These are phyloP conservation scores for Acronicta aceris DNA, from an alignment of 2,888 invertebrate genomes.

Conservation along the genomic window DNA sequence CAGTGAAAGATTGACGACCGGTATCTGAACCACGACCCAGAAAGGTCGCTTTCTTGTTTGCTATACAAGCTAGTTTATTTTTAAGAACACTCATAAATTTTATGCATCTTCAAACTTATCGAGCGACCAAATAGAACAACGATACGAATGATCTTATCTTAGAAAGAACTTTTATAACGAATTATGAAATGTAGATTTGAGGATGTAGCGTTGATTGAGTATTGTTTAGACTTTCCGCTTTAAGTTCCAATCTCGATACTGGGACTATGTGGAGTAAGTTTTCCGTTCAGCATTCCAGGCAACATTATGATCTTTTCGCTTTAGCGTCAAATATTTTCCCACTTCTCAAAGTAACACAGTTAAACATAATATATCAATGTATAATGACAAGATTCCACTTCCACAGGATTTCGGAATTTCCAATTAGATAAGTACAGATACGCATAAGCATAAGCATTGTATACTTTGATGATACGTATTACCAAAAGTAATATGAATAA, in stretches of 20 bases:
- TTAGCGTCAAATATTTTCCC: no score
- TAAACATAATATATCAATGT: not conserved
- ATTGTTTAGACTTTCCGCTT: constrained; percentile 33
- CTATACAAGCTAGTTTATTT: constrained; percentile 32
- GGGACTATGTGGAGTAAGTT: no score
- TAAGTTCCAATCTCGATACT: constrained; percentile 12
- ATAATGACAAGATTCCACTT: no score
- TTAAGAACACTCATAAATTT: constrained; percentile 49
- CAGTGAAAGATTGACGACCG: constrained; percentile 62
- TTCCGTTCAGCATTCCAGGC: constrained; percentile 8
- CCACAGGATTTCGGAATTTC: no score
- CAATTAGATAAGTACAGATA: no score
- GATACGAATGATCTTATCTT: not conserved
- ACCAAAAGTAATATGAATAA: no score
- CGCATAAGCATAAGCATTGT: no score
- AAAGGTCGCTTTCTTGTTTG: constrained; percentile 67
- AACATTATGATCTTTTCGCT: constrained; percentile 10
- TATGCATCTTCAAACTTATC: constrained; percentile 34
- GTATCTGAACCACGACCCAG: constrained; percentile 64
- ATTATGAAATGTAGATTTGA: constrained; percentile 45
- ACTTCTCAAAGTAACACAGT: constrained; percentile 8
- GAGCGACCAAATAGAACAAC: constrained; percentile 26
- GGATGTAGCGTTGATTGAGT: constrained; percentile 36
- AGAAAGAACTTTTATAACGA: constrained; percentile 47
- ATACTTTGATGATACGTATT: no score